Base-by-base conservation (phyloP, 2,888 invertebrate genomes). In the Hemistola chrysoprasaria region DNA sequence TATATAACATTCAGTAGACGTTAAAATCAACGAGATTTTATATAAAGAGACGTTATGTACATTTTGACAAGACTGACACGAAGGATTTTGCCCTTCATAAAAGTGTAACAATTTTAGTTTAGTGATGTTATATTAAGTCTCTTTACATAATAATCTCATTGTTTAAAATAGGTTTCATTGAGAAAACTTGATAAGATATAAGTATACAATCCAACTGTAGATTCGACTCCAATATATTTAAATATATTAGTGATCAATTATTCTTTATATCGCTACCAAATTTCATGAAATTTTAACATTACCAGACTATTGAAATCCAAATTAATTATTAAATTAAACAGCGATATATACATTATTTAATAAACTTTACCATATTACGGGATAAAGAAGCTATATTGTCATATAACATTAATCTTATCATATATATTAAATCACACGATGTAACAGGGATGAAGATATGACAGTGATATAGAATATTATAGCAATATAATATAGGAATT, bases 1-100 rank as follows among this genome's bases (percentile, higher is more conserved):
- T 85, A 86, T 84, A 83, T 86, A 87, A 87, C 87, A 86, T 87
- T 85, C 76, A 85, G 77, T 84, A 84, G 82, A 86, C 83, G 83
- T 78, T 75, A 75, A n/a, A n/a, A n/a, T n/a, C n/a, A n/a, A n/a
- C n/a, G n/a, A n/a, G n/a, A n/a, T n/a, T n/a, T n/a, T n/a, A n/a
- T n/a, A n/a, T n/a, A n/a, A n/a, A n/a, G n/a, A n/a, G n/a, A n/a
- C n/a, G n/a, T n/a, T n/a, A n/a, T n/a, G n/a, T n/a, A n/a, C n/a
- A n/a, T n/a, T n/a, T n/a, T n/a, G n/a, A n/a, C n/a, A n/a, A n/a
- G n/a, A n/a, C n/a, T n/a, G n/a, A n/a, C n/a, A n/a, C n/a, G n/a
- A n/a, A n/a, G n/a, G n/a, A n/a, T n/a, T n/a, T n/a, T n/a, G n/a
- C n/a, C n/a, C n/a, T n/a, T n/a, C n/a, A n/a, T n/a, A n/a, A n/a